Percentiles rank a stretch among this genome's conserved stretches.
Conservation (phyloP, 1,140 invertebrate species). For the Drosophila funebris region DNA sequence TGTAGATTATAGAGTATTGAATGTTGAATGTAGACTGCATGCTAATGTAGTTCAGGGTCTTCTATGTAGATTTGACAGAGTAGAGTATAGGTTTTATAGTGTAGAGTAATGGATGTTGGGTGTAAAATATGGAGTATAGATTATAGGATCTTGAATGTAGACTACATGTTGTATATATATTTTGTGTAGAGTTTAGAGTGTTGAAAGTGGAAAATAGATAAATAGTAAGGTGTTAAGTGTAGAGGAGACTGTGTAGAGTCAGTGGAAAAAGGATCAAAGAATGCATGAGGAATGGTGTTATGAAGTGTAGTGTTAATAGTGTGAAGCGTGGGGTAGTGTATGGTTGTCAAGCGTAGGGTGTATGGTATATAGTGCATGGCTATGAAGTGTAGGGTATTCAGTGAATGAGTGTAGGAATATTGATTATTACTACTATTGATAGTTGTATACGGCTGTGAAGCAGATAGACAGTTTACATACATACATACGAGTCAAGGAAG, state of each 20-base stretch:
- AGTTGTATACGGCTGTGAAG: background rate
- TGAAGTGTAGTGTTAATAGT: background rate
- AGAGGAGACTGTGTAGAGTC: background rate
- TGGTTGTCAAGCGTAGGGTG: background rate
- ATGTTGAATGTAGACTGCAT: too few relatives aligned
- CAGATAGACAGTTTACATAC: slow-evolving; percentile 8
- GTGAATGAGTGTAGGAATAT: background rate
- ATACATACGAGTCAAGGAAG: slow-evolving; percentile 30
- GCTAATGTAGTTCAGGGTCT: too few relatives aligned
- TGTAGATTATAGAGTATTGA: too few relatives aligned
- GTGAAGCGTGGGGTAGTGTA: too few relatives aligned
- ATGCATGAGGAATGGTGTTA: background rate
- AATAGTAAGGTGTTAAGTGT: background rate
- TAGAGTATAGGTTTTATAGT: too few relatives aligned
- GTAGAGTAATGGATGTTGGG: too few relatives aligned
- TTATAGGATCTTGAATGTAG: background rate
- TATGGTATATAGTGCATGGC: background rate
- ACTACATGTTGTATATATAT: background rate
- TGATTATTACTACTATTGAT: background rate
- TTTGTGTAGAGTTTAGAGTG: background rate
- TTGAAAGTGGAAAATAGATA: background rate
- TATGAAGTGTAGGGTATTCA: background rate
- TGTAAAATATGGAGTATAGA: too few relatives aligned
- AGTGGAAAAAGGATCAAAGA: too few relatives aligned
- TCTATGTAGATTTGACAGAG: too few relatives aligned